A percentile compares a stretch with the other conserved stretches of the same genome.
Conservation (phyloP, 2,888 invertebrate genomes). For the Cryptus armator region DNA sequence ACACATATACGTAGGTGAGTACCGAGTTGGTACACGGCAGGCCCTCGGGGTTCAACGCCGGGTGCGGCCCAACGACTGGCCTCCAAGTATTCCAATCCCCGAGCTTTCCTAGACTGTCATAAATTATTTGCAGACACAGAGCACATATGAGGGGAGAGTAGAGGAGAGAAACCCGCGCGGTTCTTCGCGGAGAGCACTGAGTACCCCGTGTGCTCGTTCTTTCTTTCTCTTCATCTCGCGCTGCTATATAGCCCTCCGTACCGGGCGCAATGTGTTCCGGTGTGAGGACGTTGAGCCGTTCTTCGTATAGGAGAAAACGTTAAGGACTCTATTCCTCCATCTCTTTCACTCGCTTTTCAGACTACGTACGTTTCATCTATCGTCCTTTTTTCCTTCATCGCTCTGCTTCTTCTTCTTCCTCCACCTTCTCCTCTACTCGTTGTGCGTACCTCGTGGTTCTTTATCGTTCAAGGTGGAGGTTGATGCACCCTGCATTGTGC, state of each 20-base stretch:
- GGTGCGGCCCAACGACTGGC: constrained; percentile 60
- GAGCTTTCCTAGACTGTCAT: constrained; percentile 74
- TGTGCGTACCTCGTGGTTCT: constrained; percentile 15
- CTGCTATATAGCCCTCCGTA: constrained; percentile 13
- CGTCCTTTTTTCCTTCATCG: constrained; percentile 50
- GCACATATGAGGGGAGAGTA: constrained; percentile 39
- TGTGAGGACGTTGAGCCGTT: constrained; percentile 35
- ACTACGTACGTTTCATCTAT: constrained; percentile 43
- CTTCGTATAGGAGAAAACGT: constrained; percentile 4
- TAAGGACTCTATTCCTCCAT: constrained; percentile 25
- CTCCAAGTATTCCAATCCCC: constrained; percentile 69
- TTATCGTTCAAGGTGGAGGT: constrained; percentile 72
- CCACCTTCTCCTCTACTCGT: constrained; percentile 22
- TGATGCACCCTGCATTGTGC: constrained; percentile 74
- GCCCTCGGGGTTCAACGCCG: constrained; percentile 59
- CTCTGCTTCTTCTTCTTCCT: constrained; percentile 26
- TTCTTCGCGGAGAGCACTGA: constrained; percentile 33
- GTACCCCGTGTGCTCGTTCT: constrained; percentile 44
- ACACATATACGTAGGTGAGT: neutral
- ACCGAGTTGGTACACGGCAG: constrained; percentile 3
- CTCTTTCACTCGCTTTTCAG: constrained; percentile 45
- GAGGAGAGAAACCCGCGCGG: constrained; percentile 7
- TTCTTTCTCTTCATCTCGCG: constrained; percentile 50
- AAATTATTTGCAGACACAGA: constrained; percentile 75
- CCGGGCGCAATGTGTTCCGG: constrained; percentile 56